phyloP scores from a whole-genome alignment of 2,888 invertebrate genomes.

The Gymnosoma rotundatum region DNA sequence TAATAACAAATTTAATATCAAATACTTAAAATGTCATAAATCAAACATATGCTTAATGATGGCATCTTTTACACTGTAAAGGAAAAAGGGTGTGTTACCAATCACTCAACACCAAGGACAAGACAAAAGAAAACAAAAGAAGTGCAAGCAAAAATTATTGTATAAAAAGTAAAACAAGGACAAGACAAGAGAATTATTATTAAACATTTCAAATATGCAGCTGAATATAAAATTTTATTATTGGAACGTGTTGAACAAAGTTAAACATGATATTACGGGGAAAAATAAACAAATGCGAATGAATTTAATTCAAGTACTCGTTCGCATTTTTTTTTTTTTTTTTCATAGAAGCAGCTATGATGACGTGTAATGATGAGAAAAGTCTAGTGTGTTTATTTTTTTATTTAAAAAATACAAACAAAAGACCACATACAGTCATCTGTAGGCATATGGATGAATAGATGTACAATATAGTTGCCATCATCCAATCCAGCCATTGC shows the following conservation, averaged over 20 bases:
- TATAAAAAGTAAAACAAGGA: constrained; percentile 16
- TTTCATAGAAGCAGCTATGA: not conserved
- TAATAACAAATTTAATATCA: no score
- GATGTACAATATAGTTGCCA: constrained; percentile 22
- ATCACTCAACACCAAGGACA: constrained; percentile 24
- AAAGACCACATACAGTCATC: constrained; percentile 30
- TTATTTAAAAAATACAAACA: constrained; percentile 11
- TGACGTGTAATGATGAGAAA: constrained; percentile 9
- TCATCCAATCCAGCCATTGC: constrained; percentile 8
- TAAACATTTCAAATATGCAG: constrained; percentile 24
- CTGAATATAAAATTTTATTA: constrained; percentile 52
- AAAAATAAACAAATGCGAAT: constrained; percentile 44
- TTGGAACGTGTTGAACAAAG: constrained; percentile 70
- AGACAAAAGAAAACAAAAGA: constrained; percentile 17
- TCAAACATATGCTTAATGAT: no score
- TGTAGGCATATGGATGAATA: constrained; percentile 33
- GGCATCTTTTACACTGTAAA: not conserved
- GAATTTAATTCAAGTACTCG: constrained; percentile 12
- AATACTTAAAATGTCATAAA: not conserved
- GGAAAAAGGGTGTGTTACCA: constrained; percentile 26
- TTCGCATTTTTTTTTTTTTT: not conserved
- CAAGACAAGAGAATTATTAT: not conserved
- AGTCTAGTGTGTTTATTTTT: constrained; percentile 12
- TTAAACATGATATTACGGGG: constrained; percentile 61
- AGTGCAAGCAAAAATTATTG: not conserved